Conservation (phyloP, 2,797 vertebrate species). For the Hapalemur alaotrensis region DNA sequence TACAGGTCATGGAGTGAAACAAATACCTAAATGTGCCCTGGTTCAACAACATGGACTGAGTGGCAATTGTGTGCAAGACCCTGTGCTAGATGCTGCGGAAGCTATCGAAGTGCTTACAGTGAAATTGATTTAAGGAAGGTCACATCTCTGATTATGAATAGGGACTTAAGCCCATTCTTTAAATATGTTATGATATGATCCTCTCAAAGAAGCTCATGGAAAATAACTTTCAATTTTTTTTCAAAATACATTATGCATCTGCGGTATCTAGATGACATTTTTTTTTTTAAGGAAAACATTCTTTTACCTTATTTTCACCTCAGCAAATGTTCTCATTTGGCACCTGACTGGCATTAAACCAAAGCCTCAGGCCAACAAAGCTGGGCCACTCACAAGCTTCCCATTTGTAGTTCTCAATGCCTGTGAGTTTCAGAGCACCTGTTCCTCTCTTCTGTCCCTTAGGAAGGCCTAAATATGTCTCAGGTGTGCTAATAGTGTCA, state of each 20-base stretch:
- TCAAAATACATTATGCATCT: neutral
- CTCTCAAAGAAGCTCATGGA: neutral
- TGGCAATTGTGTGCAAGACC: neutral
- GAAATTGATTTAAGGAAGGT: neutral
- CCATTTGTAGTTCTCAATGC: neutral
- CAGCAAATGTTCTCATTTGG: slow-evolving; percentile 51
- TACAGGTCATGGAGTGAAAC: neutral
- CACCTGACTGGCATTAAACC: slow-evolving; percentile 34
- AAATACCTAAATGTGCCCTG: neutral
- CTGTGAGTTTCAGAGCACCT: neutral
- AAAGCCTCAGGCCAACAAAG: neutral
- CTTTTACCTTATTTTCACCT: slow-evolving; percentile 54
- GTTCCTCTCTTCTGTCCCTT: neutral
- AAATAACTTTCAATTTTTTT: neutral
- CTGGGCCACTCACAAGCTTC: neutral
- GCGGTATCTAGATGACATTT: neutral
- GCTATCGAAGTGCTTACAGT: neutral
- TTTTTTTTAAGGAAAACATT: neutral
- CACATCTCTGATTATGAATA: neutral
- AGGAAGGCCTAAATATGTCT: neutral
- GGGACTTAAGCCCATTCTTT: neutral
- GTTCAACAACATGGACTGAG: neutral
- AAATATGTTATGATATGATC: neutral
- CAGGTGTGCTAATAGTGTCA: neutral
- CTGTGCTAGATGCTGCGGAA: neutral